Evolutionary conservation across 2,888 invertebrate species (phyloP).

Genomic region (Microplitis manilae): DNA sequence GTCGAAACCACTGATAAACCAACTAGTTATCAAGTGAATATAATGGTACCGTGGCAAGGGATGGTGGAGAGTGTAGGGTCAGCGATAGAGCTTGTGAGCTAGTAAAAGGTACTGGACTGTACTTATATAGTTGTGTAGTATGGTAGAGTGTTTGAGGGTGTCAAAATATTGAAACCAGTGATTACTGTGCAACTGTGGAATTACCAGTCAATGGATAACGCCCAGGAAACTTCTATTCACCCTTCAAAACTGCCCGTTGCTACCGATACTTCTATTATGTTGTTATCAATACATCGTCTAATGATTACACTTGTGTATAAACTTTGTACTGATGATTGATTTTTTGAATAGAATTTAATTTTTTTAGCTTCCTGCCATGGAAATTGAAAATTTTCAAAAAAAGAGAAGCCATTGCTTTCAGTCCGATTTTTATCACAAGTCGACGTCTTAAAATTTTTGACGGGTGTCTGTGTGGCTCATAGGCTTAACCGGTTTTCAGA

Average conservation of each 20-base stretch:
- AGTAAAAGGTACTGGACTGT: conserved; percentile 5
- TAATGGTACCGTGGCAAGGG: conserved; percentile 11
- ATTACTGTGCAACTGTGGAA: conserved; percentile 36
- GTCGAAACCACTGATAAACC: conserved; percentile 46
- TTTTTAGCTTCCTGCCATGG: background rate
- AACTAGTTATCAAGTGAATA: conserved; percentile 46
- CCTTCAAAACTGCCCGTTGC: conserved; percentile 17
- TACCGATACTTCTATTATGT: conserved; percentile 8
- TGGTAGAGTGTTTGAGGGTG: conserved; percentile 28
- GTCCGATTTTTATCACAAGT: no score
- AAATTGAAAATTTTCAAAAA: no score
- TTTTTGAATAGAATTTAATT: background rate
- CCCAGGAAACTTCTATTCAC: conserved; percentile 19
- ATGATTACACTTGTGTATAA: background rate
- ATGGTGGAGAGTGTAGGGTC: conserved; percentile 34
- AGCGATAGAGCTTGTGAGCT: background rate
- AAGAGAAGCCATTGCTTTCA: no score
- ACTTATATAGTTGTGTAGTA: conserved; percentile 20
- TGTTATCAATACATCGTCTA: background rate
- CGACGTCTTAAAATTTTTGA: no score
- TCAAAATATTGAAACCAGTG: conserved; percentile 49
- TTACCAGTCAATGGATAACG: conserved; percentile 22
- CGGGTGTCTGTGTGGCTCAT: no score
- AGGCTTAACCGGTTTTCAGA: background rate
- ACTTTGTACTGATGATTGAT: background rate